Evolutionary conservation across 2,888 invertebrate species (phyloP).

Genomic region (Magallana nippona): DNA sequence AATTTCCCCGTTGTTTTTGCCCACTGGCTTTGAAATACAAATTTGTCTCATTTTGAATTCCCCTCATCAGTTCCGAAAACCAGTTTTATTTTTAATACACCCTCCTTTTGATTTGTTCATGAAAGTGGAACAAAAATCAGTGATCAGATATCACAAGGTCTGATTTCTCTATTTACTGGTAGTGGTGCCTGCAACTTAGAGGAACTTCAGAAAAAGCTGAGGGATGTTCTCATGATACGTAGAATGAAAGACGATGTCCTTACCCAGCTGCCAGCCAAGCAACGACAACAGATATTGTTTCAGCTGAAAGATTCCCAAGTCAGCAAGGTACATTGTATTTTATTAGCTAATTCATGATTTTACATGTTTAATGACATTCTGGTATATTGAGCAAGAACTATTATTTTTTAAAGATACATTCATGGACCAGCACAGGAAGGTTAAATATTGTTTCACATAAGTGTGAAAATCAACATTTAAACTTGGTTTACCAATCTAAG

Average conservation of each 20-base stretch:
- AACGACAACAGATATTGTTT: slow-evolving; percentile 76
- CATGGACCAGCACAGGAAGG: no score
- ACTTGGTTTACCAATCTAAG: no score
- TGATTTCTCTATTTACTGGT: not conserved
- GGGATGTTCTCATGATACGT: slow-evolving; percentile 72
- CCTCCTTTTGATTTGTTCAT: no score
- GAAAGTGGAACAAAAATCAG: not conserved
- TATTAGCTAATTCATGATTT: not conserved
- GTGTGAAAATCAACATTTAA: no score
- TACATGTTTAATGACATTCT: not conserved
- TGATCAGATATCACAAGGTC: not conserved
- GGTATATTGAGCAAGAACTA: not conserved
- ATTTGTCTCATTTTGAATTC: no score
- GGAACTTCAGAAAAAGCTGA: slow-evolving; percentile 72
- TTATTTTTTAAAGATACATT: not conserved
- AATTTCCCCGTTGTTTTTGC: no score
- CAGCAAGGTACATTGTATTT: slow-evolving; percentile 67
- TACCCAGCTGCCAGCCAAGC: slow-evolving; percentile 76
- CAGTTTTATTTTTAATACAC: no score
- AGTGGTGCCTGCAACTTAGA: slow-evolving; percentile 77
- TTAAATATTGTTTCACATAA: not conserved
- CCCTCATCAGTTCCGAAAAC: no score
- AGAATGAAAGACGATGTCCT: slow-evolving; percentile 75
- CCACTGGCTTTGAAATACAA: no score
- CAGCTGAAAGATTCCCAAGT: slow-evolving; percentile 74